phyloP scores from a whole-genome alignment of 2,888 invertebrate genomes.

The Eubasilissa splendida region DNA sequence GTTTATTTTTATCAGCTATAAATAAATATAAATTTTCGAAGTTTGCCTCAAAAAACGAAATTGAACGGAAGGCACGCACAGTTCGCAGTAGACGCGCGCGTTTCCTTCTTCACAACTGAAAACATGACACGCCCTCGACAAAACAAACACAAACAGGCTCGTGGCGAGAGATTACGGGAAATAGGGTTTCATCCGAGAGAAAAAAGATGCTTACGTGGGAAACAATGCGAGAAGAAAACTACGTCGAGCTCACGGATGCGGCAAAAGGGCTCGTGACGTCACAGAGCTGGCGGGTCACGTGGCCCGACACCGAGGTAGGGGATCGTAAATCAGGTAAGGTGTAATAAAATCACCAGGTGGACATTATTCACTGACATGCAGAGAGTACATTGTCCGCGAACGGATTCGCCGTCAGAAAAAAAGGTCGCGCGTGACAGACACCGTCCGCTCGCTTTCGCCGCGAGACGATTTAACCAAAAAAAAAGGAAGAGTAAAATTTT shows the following conservation, averaged over 20 bases:
- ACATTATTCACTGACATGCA: conserved; percentile 15
- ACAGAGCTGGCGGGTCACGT: conserved; percentile 9
- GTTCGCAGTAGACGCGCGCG: too few species aligned
- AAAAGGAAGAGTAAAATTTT: too few species aligned
- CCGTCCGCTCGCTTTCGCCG: neutral
- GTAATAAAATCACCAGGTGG: conserved; percentile 41
- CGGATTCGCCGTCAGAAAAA: neutral
- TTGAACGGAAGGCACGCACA: too few species aligned
- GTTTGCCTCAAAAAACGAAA: too few species aligned
- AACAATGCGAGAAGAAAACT: neutral
- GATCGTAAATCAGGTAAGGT: conserved; percentile 34
- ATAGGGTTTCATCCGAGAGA: conserved; percentile 19
- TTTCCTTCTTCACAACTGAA: neutral
- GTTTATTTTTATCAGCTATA: too few species aligned
- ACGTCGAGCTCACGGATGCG: conserved; percentile 15
- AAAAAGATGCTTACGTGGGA: conserved; percentile 8
- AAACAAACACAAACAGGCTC: conserved; percentile 38
- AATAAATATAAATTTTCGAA: too few species aligned
- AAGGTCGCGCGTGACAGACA: neutral
- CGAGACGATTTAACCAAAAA: too few species aligned
- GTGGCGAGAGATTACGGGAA: conserved; percentile 24
- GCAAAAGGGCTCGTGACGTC: neutral
- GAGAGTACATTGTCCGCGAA: neutral
- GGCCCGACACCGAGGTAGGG: neutral
- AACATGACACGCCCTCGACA: conserved; percentile 30